Percentiles rank a stretch among this genome's conserved stretches.
Evolutionary conservation across 2,797 vertebrate species (phyloP).

Genomic region (Graptemys geographica): DNA sequence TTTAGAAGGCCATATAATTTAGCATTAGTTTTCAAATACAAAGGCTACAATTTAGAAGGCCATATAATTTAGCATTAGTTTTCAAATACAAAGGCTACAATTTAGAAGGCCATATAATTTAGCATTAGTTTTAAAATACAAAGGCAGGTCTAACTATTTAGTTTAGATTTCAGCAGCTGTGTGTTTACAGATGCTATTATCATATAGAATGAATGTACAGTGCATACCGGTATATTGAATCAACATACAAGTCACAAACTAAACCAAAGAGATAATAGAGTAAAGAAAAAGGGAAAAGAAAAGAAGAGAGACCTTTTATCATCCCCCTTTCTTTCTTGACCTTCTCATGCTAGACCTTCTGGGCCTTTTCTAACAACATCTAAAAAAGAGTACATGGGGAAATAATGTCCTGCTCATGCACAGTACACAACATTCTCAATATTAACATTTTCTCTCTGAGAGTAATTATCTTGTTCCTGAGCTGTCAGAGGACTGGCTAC

Average conservation of each 20-base stretch:
- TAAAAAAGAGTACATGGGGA: conserved; percentile 22
- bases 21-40: no score
- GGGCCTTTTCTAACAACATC: conserved; percentile 40
- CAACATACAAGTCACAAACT: background rate
- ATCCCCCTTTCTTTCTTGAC: background rate
- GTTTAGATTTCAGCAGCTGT: no score
- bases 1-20: no score
- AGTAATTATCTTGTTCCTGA: no score
- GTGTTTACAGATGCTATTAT: no score
- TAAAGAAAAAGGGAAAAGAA: background rate
- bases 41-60: no score
- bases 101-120: no score
- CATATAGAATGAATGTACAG: rapidly evolving
- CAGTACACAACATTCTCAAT: conserved; percentile 34
- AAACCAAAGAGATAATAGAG: background rate
- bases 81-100: no score
- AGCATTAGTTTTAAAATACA: no score
- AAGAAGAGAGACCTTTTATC: background rate
- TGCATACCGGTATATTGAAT: background rate
- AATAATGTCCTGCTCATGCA: conserved; percentile 28
- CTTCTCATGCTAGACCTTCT: conserved; percentile 26
- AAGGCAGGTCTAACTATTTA: no score
- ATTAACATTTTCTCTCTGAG: background rate
- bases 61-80: no score
- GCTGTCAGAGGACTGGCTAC: background rate